Base-by-base conservation (phyloP, 2,888 invertebrate genomes). In the Entomobrya multifasciata region DNA sequence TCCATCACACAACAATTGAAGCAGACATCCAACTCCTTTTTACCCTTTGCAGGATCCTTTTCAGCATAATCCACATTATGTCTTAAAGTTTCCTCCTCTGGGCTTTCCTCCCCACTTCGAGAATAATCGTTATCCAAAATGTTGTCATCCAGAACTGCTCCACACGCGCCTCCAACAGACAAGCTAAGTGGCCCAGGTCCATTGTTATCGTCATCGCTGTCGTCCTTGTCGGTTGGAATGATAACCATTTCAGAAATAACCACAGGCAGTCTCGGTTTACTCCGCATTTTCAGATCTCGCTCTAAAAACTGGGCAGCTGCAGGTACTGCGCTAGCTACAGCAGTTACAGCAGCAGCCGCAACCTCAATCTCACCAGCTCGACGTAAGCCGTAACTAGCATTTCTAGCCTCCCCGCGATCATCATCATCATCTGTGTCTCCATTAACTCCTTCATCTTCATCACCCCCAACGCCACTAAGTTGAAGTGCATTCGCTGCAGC, bases 181-280 rank as follows among this genome's bases (percentile, higher is more conserved):
- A 67, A 36, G 41, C 36, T 44, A 22, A 47, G 20, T 22, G 44
- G 44, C 3, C 67, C 44, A 44, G 67, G 67, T 49, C 27, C 41
- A 57, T 47, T 55, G n/a, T 78, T 62, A 20, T 78, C 60, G 20
- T 60, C 62, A n/a, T 78, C 78, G 8, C 22, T 41, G 13, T 44
- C 49, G 8, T 62, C 81, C 3, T 15, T n/a, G n/a, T n/a, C n/a
- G n/a, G n/a, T 27, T 44, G 81, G 72, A 72, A 81, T 57, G 44
- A 81, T 72, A 17, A 78, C 70, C 3, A 78, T 84, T 44, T 84
- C 84, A 0, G 84, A 84, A 20, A 84, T 78, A 13, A 84, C 77
- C 25, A 78, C 13, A 0, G 84, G 84, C 13, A 84, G 41, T 52
- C 49, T 82, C 13, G 82, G 70, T 41, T 67, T 81, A 0, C 30